Evolutionary conservation across 2,113 vertebrate genomes (phyloP).

Genomic region (Suricata suricatta): DNA sequence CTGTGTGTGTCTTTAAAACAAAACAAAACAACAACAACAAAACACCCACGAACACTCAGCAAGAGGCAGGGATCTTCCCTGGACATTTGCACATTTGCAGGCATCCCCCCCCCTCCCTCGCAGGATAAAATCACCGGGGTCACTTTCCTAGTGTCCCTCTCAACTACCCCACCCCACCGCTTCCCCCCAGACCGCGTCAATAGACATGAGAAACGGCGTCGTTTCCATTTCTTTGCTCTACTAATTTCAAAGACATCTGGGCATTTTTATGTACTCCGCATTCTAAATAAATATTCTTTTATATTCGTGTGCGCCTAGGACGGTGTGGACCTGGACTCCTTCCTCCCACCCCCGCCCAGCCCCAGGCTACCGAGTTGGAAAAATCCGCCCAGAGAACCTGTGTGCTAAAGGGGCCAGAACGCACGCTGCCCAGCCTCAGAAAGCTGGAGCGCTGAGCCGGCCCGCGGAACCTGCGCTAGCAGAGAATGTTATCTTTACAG

Average conservation of each 20-base stretch:
- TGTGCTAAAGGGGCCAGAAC: not conserved
- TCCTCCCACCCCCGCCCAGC: not conserved
- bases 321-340: not conserved
- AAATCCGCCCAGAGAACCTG: not conserved
- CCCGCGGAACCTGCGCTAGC: constrained; percentile 8
- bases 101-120: not conserved
- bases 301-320: not conserved
- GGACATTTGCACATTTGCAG: not conserved
- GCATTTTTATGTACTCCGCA: not conserved
- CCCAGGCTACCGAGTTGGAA: not conserved
- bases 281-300: not conserved
- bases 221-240: not conserved
- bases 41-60: not conserved
- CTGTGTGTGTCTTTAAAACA: not conserved
- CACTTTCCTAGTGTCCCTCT: not conserved
- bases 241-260: not conserved
- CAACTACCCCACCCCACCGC: not conserved
- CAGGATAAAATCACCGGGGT: not conserved
- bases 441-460: not conserved
- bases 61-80: not conserved
- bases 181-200: not conserved
- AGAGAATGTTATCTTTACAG: not conserved
- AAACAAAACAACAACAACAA: not conserved
- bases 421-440: not conserved
- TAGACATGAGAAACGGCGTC: not conserved